These are phyloP conservation scores for Suncus etruscus DNA, from an alignment of 2,113 vertebrate species.

Conservation along the genomic window DNA sequence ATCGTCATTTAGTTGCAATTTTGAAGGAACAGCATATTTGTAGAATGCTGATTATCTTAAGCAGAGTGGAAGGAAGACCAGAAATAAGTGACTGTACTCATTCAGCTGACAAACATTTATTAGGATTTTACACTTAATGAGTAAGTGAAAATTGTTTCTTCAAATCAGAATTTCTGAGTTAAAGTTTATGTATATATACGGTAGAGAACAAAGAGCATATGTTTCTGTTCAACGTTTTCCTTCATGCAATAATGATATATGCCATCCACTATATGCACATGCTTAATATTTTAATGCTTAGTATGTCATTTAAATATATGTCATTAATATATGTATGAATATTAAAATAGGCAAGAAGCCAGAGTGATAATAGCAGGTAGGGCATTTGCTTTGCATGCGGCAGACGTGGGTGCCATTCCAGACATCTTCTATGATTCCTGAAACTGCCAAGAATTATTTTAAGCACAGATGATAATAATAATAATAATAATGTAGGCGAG, in stretches of 20 bases:
- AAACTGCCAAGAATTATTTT: no score
- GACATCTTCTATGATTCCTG: no score
- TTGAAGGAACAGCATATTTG: constrained; percentile 9
- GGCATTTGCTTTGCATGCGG: no score
- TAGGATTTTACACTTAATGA: neutral
- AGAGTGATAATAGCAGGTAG: no score
- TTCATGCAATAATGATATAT: neutral
- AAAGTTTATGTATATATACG: constrained; percentile 30
- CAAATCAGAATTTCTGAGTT: neutral
- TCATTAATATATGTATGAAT: no score
- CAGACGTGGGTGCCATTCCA: no score
- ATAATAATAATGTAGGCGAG: neutral
- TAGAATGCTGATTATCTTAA: neutral
- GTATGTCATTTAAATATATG: no score
- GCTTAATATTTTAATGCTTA: no score
- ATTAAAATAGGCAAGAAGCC: no score
- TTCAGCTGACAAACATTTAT: neutral
- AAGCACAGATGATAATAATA: no score
- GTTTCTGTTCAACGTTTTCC: neutral
- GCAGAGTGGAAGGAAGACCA: neutral
- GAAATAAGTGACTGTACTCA: neutral
- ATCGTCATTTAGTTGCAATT: neutral
- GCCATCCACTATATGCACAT: neutral
- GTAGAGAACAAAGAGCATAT: neutral
- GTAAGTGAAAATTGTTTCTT: neutral